Percentiles rank a stretch among this genome's conserved stretches.
Conservation (phyloP, 53 echinoderm and acorn worm genomes). For the Paracentrotus lividus region DNA sequence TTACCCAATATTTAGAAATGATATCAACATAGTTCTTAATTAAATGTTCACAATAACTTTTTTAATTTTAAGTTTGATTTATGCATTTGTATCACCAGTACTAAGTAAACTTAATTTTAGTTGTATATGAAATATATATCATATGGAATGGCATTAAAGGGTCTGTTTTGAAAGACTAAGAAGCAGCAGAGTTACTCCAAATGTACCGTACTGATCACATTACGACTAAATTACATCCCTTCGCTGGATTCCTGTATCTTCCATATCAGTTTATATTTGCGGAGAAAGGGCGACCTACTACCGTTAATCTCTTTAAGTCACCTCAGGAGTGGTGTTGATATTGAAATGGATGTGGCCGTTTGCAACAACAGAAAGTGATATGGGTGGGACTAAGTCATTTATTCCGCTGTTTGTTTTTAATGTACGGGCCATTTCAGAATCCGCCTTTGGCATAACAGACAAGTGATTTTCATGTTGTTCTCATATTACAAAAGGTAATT, state of each 20-base stretch:
- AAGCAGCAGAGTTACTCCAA: background rate
- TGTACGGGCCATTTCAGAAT: background rate
- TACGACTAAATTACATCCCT: constrained; percentile 43
- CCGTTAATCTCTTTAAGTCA: constrained; percentile 44
- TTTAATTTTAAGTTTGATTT: too few species aligned
- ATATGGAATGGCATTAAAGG: background rate
- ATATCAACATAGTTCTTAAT: too few species aligned
- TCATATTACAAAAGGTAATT: background rate
- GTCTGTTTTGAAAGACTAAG: background rate
- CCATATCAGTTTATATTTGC: background rate
- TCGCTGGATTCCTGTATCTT: background rate
- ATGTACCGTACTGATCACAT: constrained; percentile 6
- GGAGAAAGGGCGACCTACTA: background rate
- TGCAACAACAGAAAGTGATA: constrained; percentile 45
- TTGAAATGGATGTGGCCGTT: constrained; percentile 10
- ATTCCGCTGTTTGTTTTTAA: constrained; percentile 17
- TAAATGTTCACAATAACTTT: too few species aligned
- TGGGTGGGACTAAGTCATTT: constrained; percentile 34
- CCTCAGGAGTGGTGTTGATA: constrained; percentile 13
- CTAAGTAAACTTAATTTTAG: background rate
- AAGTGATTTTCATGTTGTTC: background rate
- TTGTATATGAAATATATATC: too few species aligned
- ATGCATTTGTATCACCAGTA: background rate
- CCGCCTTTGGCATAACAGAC: background rate
- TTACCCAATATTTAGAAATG: too few species aligned